Evolutionary conservation across 2,113 vertebrate genomes (phyloP).

Genomic region (Indicator maculatus): DNA sequence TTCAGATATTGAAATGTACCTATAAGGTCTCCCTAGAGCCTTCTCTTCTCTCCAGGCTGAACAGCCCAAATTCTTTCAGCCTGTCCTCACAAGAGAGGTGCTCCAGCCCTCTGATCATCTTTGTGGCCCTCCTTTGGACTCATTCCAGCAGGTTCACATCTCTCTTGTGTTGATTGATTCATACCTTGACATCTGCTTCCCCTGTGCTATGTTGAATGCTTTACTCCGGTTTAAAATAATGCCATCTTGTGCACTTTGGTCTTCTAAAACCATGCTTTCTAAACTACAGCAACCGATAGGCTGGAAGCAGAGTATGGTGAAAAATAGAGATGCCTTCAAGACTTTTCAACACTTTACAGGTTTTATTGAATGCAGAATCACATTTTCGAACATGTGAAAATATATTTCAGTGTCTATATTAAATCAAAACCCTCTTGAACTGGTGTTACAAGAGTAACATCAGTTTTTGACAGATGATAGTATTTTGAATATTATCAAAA

Average conservation of each 20-base stretch:
- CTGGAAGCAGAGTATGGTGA: neutral
- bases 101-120: no score
- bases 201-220: neutral
- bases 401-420: neutral
- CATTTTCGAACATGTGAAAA: neutral
- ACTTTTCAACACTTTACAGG: neutral
- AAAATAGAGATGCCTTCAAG: neutral
- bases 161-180: neutral
- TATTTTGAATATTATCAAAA: neutral
- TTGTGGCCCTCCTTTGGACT: no score
- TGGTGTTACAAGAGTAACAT: neutral
- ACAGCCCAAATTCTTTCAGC: no score
- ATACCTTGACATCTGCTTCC: neutral
- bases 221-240: neutral
- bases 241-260: neutral
- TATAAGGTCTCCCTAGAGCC: no score
- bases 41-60: no score
- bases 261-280: neutral
- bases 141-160: no score
- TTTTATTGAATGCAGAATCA: neutral
- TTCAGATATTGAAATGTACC: no score
- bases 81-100: no score
- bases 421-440: neutral
- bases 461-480: accelerated
- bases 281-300: neutral